A percentile compares a stretch with the other conserved stretches of the same genome.
These are phyloP conservation scores for Leptinotarsa lineolata DNA, from an alignment of 1,140 invertebrate genomes.

Conservation along the genomic window DNA sequence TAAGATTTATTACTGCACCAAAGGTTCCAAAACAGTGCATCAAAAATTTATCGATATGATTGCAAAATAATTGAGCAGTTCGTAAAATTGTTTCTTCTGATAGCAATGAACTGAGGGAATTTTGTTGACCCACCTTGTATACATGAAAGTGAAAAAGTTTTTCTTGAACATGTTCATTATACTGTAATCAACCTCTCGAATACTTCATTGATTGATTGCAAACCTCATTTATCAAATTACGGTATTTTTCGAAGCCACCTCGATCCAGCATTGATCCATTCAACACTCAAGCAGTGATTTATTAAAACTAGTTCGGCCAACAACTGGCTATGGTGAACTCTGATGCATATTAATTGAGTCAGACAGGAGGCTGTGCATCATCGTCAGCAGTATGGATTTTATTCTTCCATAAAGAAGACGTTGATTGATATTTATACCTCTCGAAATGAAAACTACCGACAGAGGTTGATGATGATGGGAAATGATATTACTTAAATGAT, in stretches of 20 bases:
- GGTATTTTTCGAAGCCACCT: background rate
- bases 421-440: slow-evolving; percentile 11
- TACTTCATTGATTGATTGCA: background rate
- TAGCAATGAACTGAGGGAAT: too few relatives aligned
- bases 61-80: too few relatives aligned
- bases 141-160: too few relatives aligned
- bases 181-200: background rate
- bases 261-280: slow-evolving; percentile 1
- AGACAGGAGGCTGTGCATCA: slow-evolving; percentile 13
- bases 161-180: too few relatives aligned
- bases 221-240: background rate
- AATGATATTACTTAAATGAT: background rate
- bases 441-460: background rate
- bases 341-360: slow-evolving; percentile 19
- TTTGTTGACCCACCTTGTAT: too few relatives aligned
- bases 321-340: slow-evolving; percentile 4
- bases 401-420: slow-evolving; percentile 12
- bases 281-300: slow-evolving; percentile 7
- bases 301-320: slow-evolving; percentile 14
- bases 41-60: too few relatives aligned
- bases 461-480: background rate
- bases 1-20: too few relatives aligned
- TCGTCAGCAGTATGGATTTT: slow-evolving; percentile 15
- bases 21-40: too few relatives aligned
- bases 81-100: too few relatives aligned